Evolutionary conservation across 2,797 vertebrate genomes (phyloP), one percentile per base, ranked within the genome.

Genomic region (Botia almorhae): DNA sequence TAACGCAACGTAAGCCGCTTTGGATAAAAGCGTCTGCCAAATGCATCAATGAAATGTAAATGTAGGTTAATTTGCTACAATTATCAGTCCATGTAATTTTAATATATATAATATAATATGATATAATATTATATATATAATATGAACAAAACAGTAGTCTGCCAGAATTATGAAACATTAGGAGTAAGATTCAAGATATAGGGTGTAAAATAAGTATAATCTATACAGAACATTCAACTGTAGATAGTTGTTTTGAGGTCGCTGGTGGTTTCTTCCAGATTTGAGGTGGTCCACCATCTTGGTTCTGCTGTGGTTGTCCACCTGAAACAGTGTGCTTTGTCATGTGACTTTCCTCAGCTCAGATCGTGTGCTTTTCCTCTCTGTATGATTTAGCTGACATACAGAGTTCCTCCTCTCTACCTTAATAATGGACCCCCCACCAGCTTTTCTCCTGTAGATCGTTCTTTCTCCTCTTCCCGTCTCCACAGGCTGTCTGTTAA

Each of bases 401-500:
- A 71, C 29, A 39, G 61, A 33, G 8, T 39, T 64, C 61, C 17
- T 36, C 29, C 29, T 69, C 65, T 56, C 8, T 23, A 53, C 58
- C 29, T 81, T 21, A 60, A 61, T 76, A 69, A 17, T 36, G 1
- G 17, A 23, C 26, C 19, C 67, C 68, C 58, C 48, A 46, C 43
- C 46, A 19, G 21, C n/a, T 16, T 14, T 70, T 58, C 71, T 53
- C 33, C 64, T 81, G 19, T 63, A 29, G 5, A 48, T 69, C 46
- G 69, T 53, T 36, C 58, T 53, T 51, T 39, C 72, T 13, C 56
- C 11, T 46, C 21, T 75, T 21, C 19, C 74, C 63, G 74, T 61
- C 76, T 85, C 76, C 70, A 76, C 67, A 76, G 81, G 76, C 83
- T 83, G 67, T 90, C 90, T 91, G 86, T 90, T 94, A 86, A 64